Evolutionary conservation across 2,113 vertebrate species (phyloP).

Genomic region (Actinemys pallida): DNA sequence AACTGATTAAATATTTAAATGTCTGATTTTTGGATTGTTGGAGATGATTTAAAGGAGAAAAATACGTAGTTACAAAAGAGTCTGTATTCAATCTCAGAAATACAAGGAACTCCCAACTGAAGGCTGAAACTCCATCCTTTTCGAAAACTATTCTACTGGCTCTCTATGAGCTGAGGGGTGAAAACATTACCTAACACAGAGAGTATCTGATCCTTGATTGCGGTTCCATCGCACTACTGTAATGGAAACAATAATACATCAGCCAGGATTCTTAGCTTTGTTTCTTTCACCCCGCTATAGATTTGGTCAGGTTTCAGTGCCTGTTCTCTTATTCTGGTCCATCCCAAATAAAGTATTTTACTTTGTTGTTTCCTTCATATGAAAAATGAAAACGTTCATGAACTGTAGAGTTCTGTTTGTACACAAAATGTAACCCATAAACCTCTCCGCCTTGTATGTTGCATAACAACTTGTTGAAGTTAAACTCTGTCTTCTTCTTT

Average conservation of each 20-base stretch:
- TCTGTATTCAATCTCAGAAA: neutral
- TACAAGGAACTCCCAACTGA: neutral
- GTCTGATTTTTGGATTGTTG: neutral
- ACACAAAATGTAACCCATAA: neutral
- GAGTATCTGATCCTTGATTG: neutral
- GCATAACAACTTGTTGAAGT: neutral
- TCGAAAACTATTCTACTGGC: neutral
- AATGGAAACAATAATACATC: neutral
- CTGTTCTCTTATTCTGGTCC: neutral
- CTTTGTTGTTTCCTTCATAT: neutral
- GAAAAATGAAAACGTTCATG: neutral
- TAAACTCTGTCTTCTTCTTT: neutral
- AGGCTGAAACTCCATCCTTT: neutral
- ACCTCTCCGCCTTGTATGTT: rapidly evolving
- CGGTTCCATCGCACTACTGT: neutral
- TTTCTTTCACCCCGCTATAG: neutral
- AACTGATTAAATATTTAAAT: neutral
- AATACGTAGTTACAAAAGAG: neutral
- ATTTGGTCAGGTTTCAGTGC: neutral
- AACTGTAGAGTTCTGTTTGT: neutral
- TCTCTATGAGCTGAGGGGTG: too few species aligned
- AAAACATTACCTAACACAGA: neutral
- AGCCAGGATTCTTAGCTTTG: neutral
- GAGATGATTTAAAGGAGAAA: neutral
- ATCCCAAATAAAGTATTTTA: neutral